Evolutionary conservation across 2,113 vertebrate genomes (phyloP).

Genomic region (Gopherus evgoodei): DNA sequence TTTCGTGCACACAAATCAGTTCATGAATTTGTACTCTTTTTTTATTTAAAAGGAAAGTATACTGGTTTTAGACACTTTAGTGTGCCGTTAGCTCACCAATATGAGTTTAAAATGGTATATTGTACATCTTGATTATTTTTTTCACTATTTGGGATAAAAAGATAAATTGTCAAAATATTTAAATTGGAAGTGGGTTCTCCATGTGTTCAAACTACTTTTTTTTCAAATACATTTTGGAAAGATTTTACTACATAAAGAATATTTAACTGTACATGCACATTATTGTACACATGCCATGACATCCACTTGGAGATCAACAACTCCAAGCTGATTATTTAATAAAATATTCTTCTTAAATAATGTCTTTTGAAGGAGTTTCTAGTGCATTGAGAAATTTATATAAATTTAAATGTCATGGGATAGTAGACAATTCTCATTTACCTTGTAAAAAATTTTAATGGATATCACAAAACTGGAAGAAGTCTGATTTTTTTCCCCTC

Average conservation of each 20-base stretch:
- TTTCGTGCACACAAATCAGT: neutral
- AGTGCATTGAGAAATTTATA: neutral
- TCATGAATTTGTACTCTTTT: neutral
- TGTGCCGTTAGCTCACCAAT: neutral
- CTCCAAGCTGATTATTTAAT: neutral
- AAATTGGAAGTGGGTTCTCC: neutral
- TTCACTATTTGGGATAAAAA: neutral
- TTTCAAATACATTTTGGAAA: slow-evolving; percentile 3
- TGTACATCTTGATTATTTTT: neutral
- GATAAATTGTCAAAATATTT: neutral
- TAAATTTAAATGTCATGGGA: neutral
- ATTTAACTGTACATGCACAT: neutral
- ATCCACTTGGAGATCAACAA: neutral
- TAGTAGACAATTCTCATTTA: neutral
- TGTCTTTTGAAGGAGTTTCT: neutral
- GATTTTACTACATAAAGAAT: neutral
- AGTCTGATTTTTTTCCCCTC: neutral
- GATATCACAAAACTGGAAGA: neutral
- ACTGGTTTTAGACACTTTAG: slow-evolving; percentile 7
- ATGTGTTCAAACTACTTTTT: slow-evolving; percentile 36
- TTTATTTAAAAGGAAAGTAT: neutral
- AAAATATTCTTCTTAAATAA: neutral
- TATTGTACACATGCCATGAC: neutral
- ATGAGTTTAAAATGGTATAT: neutral
- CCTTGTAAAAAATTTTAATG: neutral